Base-by-base conservation (phyloP, 2,113 vertebrate genomes). In the Oryzias melastigma region DNA sequence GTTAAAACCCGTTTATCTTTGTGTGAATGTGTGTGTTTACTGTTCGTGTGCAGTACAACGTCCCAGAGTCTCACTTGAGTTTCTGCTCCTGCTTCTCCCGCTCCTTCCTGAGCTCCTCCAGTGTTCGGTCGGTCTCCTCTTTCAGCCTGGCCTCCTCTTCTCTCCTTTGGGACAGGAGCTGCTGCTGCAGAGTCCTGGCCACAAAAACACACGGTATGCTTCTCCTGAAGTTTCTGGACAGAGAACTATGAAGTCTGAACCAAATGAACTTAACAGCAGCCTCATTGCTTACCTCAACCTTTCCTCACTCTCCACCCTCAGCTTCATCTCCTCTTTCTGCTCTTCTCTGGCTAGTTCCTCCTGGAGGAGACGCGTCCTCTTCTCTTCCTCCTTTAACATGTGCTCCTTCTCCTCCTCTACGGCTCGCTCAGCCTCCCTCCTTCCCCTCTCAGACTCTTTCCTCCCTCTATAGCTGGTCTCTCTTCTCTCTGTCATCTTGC, bases 301-400 rank as follows among this genome's bases (percentile, higher is more conserved):
- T 53, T 89, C 68, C n/a, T 92, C 85, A 3, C 92, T 91, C 48
- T 92, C 92, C 78, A 89, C 84, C 65, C 53, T 85, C 44, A 94
- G 87, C 65, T 62, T 75, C 60, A 51, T 75, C 51, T 80, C 76
- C 81, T 92, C 90, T 43, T 92, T 88, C 27, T 93, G 73, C 51
- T 93, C 88, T 56, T 52, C 75, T 57, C 58, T 66, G 62, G 55
- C 75, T 43, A 78, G 65, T 44, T 68, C 44, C 49, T 84, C 80
- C 0, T n/a, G 63, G 6, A 85, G 57, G 16, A 69, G 29, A 25
- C 3, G 20, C 59, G 80, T 89, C 70, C 87, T 73, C 43, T 56
- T 8, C 51, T 82, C 77, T 27, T 52, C 84, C 60, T 82, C 65
- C 17, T 85, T 87, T 24, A 87, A 81, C 0, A 41, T 24, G 35